phyloP scores from a whole-genome alignment of 2,113 vertebrate species.

The Oncorhynchus clarkii region DNA sequence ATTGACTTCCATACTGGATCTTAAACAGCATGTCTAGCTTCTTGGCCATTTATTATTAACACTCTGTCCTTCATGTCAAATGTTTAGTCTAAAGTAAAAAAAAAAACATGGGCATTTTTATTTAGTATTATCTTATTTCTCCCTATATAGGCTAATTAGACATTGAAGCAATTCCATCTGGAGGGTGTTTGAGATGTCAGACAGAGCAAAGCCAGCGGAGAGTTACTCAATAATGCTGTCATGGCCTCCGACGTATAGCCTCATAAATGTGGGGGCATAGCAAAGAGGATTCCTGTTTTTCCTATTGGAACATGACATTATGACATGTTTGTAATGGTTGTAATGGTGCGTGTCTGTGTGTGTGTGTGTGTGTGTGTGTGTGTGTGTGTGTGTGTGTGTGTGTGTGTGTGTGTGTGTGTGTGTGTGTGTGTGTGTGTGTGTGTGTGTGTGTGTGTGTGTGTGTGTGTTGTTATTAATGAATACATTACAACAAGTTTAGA shows the following conservation, averaged over 20 bases:
- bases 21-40: no score
- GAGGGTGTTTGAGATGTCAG: not conserved
- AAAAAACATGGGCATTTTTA: no score
- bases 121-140: no score
- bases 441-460: not conserved
- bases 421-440: not conserved
- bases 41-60: no score
- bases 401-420: not conserved
- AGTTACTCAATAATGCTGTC: constrained; percentile 6
- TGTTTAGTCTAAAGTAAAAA: no score
- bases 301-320: not conserved
- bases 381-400: not conserved
- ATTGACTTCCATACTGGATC: no score
- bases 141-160: no score
- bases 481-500: no score
- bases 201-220: not conserved
- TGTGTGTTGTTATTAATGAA: not conserved
- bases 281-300: not conserved
- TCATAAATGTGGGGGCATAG: not conserved
- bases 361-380: not conserved
- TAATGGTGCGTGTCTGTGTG: no score
- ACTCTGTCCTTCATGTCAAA: no score
- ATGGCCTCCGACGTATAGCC: not conserved
- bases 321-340: not conserved
- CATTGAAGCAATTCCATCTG: not conserved